phyloP scores from a whole-genome alignment of 2,797 vertebrate species.

The Agapornis canus region DNA sequence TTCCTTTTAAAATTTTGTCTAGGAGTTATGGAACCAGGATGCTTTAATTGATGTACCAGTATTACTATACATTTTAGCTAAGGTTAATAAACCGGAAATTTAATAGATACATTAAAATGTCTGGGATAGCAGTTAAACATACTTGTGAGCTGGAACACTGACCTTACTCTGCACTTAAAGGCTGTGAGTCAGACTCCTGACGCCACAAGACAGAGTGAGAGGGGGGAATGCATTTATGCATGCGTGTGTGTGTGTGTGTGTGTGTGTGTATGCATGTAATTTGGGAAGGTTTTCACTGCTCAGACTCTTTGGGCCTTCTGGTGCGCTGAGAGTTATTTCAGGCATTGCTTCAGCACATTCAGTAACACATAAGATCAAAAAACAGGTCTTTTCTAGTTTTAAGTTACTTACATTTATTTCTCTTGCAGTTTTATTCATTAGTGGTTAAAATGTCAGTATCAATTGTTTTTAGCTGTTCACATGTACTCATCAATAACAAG shows the following conservation, averaged over 20 bases:
- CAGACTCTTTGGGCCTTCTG: slow-evolving; percentile 15
- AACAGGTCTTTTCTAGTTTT: background rate
- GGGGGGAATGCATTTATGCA: background rate
- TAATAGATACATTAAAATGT: slow-evolving; percentile 75
- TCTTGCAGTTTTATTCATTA: slow-evolving; percentile 19
- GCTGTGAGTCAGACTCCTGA: slow-evolving; percentile 69
- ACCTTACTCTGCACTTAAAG: slow-evolving; percentile 69
- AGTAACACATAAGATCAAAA: background rate
- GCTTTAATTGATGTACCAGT: slow-evolving; percentile 56
- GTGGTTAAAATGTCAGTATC: background rate
- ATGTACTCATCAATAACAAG: slow-evolving; percentile 35
- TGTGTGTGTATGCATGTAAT: background rate
- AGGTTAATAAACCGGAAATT: slow-evolving; percentile 75
- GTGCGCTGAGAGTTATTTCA: slow-evolving; percentile 15
- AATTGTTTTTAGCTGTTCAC: background rate
- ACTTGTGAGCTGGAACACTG: slow-evolving; percentile 46
- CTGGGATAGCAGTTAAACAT: slow-evolving; percentile 43
- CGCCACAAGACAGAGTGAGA: slow-evolving; percentile 16
- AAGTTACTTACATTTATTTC: background rate
- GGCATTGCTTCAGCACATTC: slow-evolving; percentile 27
- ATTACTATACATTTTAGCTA: slow-evolving; percentile 49
- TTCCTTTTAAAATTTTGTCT: background rate
- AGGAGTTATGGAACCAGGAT: slow-evolving; percentile 67
- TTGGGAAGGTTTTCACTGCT: slow-evolving; percentile 30
- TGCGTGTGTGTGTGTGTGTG: background rate